Conservation (phyloP, 53 echinoderm and acorn worm species). For the Echinometra lucunter region DNA sequence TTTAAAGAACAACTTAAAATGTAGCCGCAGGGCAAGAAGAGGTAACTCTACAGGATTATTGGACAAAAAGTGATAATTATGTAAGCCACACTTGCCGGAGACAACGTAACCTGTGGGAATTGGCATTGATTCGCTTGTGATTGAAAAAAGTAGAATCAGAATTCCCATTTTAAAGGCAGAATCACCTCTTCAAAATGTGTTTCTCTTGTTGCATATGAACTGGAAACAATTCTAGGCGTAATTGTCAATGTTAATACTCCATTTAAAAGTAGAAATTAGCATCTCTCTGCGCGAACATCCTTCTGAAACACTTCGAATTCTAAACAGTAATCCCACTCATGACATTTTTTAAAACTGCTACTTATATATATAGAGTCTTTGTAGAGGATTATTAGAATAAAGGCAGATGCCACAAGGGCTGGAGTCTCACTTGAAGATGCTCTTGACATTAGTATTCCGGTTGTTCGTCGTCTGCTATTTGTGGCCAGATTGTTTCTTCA, state of each 20-base stretch:
- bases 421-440: neutral
- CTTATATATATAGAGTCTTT: neutral
- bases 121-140: conserved; percentile 9
- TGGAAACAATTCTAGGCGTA: neutral
- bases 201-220: neutral
- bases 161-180: conserved; percentile 21
- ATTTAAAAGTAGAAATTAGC: neutral
- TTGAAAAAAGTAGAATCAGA: conserved; percentile 2
- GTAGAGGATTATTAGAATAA: too few relatives aligned
- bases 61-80: conserved; percentile 45
- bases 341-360: too few relatives aligned
- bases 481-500: conserved; percentile 23
- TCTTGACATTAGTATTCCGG: conserved; percentile 19
- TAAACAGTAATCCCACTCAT: too few relatives aligned
- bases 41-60: conserved; percentile 29
- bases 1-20: neutral
- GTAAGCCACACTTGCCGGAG: conserved; percentile 39
- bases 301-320: neutral
- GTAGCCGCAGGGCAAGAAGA: neutral
- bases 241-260: neutral
- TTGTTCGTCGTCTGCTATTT: conserved; percentile 1
- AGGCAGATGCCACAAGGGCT: neutral
- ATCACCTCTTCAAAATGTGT: neutral
- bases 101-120: neutral
- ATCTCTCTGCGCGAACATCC: neutral